Evolutionary conservation across 1,140 invertebrate species (phyloP), one percentile per base, ranked within the genome.

Genomic region (Drosophila murphyi): DNA sequence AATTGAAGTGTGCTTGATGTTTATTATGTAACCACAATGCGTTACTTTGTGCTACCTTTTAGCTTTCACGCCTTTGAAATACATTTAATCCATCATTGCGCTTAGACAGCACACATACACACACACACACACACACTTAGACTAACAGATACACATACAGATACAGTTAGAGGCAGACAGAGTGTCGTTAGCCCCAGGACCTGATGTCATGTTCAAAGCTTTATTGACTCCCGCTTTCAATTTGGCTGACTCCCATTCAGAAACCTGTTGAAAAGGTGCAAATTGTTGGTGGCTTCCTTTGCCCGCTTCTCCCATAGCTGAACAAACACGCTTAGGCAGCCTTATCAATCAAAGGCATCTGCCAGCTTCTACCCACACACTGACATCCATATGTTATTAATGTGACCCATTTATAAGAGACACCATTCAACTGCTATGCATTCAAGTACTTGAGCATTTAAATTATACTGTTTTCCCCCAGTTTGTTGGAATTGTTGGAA

Each of bases 241-340:
- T 88, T 83, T 88, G 59, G 73, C 55, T 71, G 69, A 41, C 35
- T 56, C 55, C 56, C 70, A 72, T 76, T 76, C 61, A 65, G 48
- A 80, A 88, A 88, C 85, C 86, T 88, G 85, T 88, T 88, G 85
- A 88, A 88, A 88, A 88, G 85, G 85, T 88, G 80, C 80, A 85
- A 88, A 88, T 80, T 88, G 85, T 78, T 81, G 69, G 65, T 89
- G 68, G 60, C 82, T 79, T 73, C 69, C 74, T 74, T 62, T 73
- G 55, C 63, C 74, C 50, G 45, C 59, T 39, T 51, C 43, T 52
- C 43, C 65, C 54, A 52, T 61, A 59, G 80, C 50, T 70, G 57
- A 67, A 70, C 82, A 88, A 88, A 88, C 85, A 88, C 85, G 80
- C 85, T 88, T 88, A 89, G 70, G 83, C 80, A 88, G 83, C 83